A percentile compares a stretch with the other conserved stretches of the same genome.
Conservation (phyloP, 2,888 invertebrate genomes). For the Thecophora atra region DNA sequence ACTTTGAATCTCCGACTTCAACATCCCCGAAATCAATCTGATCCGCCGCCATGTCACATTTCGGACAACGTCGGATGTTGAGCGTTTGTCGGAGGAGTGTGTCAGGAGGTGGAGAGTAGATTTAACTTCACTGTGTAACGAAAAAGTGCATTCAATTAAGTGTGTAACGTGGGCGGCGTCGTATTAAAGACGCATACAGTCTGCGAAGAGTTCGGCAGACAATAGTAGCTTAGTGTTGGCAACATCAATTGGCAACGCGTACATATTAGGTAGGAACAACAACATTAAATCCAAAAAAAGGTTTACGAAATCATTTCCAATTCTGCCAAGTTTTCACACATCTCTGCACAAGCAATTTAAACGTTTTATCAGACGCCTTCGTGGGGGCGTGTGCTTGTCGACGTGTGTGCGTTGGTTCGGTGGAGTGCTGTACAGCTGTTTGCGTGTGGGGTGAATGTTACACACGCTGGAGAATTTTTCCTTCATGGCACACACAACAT, state of each 20-base stretch:
- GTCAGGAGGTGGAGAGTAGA: not conserved
- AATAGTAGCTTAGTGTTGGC: too few relatives aligned
- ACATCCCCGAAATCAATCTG: too few relatives aligned
- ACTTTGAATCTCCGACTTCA: not conserved
- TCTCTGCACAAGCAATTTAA: slow-evolving; percentile 30
- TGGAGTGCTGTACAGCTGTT: slow-evolving; percentile 5
- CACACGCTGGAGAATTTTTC: not conserved
- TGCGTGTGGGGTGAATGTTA: not conserved
- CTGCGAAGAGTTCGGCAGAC: too few relatives aligned
- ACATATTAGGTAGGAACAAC: not conserved
- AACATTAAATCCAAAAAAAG: slow-evolving; percentile 7
- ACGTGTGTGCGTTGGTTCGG: not conserved
- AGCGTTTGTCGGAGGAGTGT: not conserved
- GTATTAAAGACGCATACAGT: not conserved
- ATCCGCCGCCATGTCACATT: not conserved
- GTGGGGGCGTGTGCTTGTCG: not conserved
- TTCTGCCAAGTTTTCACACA: slow-evolving; percentile 27
- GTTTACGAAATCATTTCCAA: slow-evolving; percentile 26
- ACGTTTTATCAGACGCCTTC: slow-evolving; percentile 24
- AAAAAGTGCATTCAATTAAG: slow-evolving; percentile 48
- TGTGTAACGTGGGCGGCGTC: slow-evolving; percentile 48
- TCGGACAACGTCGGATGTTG: too few relatives aligned
- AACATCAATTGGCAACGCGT: not conserved
- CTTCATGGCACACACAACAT: not conserved
- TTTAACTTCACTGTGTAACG: slow-evolving; percentile 33